phyloP scores from a whole-genome alignment of 2,113 vertebrate genomes.

The Dipodomys merriami region DNA sequence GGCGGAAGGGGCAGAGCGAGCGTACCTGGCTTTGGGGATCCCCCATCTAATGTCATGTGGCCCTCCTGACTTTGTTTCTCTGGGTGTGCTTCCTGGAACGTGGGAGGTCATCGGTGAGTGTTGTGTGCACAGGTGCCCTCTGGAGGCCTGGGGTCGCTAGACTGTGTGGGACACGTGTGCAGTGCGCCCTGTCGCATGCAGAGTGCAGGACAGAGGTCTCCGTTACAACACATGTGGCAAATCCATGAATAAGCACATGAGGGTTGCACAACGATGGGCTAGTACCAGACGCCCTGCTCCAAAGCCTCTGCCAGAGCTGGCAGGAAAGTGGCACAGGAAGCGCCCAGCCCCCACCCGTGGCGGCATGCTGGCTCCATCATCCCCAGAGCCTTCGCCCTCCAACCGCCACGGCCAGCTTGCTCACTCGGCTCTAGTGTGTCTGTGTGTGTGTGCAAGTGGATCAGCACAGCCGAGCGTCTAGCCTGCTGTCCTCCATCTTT shows the following conservation, averaged over 20 bases:
- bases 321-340: slow-evolving; percentile 85
- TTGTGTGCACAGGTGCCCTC: no score
- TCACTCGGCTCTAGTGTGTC: no score
- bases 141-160: no score
- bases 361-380: no score
- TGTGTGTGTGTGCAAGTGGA: no score
- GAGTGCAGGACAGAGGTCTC: slow-evolving; percentile 87
- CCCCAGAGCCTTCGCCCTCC: no score
- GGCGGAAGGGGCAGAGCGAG: no score
- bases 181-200: slow-evolving; percentile 79
- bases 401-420: no score
- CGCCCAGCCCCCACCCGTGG: slow-evolving; percentile 65
- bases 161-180: no score
- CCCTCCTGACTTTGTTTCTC: slow-evolving; percentile 19
- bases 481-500: no score
- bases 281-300: slow-evolving; percentile 82
- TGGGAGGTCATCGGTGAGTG: not conserved
- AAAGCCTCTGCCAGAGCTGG: slow-evolving; percentile 66
- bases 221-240: slow-evolving; percentile 89
- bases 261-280: slow-evolving; percentile 85
- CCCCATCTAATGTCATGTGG: not conserved
- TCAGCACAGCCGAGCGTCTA: no score
- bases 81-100: not conserved
- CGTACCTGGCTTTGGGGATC: not conserved
- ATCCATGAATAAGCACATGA: slow-evolving; percentile 88